These are phyloP conservation scores for Drosophila engyochracea DNA, from an alignment of 2,888 invertebrate genomes.

Conservation along the genomic window DNA sequence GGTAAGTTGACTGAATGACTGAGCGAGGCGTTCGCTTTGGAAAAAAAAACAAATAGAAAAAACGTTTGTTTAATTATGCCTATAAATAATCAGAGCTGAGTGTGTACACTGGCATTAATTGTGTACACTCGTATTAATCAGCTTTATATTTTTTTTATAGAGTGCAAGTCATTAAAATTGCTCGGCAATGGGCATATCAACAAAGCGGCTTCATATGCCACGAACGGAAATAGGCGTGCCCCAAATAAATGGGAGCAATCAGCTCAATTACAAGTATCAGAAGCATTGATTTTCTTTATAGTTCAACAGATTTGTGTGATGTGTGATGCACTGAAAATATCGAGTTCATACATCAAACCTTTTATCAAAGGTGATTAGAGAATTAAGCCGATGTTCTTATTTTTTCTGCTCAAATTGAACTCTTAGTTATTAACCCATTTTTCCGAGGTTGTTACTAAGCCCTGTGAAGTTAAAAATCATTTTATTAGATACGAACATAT, in stretches of 20 bases:
- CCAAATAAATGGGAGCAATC: conserved; percentile 14
- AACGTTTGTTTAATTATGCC: conserved; percentile 75
- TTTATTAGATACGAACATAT: not conserved
- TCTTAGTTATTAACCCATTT: not conserved
- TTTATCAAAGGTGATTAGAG: not conserved
- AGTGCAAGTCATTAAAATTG: conserved; percentile 65
- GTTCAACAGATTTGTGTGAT: not conserved
- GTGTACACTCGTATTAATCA: conserved; percentile 68
- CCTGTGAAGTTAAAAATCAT: not conserved
- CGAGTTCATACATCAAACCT: not conserved
- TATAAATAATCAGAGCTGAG: conserved; percentile 72
- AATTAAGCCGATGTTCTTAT: not conserved
- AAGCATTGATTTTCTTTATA: not conserved
- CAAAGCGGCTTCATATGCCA: conserved; percentile 23
- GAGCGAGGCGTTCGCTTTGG: conserved; percentile 39
- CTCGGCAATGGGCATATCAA: conserved; percentile 47
- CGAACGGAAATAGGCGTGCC: conserved; percentile 48
- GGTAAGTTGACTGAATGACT: conserved; percentile 41
- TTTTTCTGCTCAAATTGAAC: not conserved
- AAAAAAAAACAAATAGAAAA: conserved; percentile 13
- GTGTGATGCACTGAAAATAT: not conserved
- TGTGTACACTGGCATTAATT: conserved; percentile 67
- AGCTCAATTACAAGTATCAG: conserved; percentile 5
- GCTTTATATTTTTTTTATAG: conserved; percentile 38
- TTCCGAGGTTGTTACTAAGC: not conserved